Evolutionary conservation across 2,888 invertebrate species (phyloP).

Genomic region (Campoplex nolae): DNA sequence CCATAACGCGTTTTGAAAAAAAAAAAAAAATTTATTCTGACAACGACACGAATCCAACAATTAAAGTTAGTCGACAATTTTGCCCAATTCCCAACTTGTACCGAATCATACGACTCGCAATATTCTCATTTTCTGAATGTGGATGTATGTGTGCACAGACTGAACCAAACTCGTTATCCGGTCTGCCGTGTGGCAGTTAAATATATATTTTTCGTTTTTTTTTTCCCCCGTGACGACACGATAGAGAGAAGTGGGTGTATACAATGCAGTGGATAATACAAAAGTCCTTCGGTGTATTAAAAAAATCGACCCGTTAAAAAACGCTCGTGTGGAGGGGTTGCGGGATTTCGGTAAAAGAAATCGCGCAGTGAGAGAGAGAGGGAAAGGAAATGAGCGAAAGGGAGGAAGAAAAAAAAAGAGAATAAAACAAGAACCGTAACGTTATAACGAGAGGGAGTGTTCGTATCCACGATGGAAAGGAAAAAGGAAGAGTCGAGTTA

Average conservation of each 20-base stretch:
- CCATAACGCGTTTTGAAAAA: neutral
- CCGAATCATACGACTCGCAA: slow-evolving; percentile 18
- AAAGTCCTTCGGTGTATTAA: slow-evolving; percentile 56
- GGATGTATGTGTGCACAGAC: slow-evolving; percentile 7
- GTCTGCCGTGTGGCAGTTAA: slow-evolving; percentile 43
- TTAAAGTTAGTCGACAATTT: neutral
- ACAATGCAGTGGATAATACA: slow-evolving; percentile 48
- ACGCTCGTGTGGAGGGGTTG: slow-evolving; percentile 49
- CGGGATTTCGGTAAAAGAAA: slow-evolving; percentile 60
- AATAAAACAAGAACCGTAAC: neutral
- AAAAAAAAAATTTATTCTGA: neutral
- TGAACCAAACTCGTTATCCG: slow-evolving; percentile 30
- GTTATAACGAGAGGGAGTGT: slow-evolving; percentile 34
- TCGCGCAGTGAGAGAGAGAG: slow-evolving; percentile 21
- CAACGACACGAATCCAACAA: neutral
- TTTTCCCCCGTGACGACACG: slow-evolving; percentile 33
- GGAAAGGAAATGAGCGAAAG: neutral
- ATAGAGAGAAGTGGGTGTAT: slow-evolving; percentile 27
- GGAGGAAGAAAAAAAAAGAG: slow-evolving; percentile 9
- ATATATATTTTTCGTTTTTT: slow-evolving; percentile 15
- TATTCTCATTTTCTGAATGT: neutral
- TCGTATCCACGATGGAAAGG: slow-evolving; percentile 59
- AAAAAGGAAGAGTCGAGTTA: slow-evolving; percentile 65
- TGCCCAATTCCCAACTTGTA: neutral
- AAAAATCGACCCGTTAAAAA: slow-evolving; percentile 60